phyloP scores from a whole-genome alignment of 2,113 vertebrate species.

The Melanostigma gelatinosum region DNA sequence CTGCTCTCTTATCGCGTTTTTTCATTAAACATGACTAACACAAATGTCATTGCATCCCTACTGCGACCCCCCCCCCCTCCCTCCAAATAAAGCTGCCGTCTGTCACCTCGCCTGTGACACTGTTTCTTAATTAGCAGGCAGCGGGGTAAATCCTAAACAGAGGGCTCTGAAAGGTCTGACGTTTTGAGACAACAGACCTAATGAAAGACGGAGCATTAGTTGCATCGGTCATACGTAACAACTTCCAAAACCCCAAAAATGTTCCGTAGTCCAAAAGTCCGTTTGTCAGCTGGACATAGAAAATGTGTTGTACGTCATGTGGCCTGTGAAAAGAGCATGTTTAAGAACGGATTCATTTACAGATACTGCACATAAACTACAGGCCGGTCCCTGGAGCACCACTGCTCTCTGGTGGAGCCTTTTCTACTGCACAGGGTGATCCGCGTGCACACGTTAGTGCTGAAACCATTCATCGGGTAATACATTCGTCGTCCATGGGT shows the following conservation, averaged over 20 bases:
- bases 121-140: conserved; percentile 38
- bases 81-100: conserved; percentile 5
- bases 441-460: not conserved
- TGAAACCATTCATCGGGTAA: not conserved
- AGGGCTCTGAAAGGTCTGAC: not conserved
- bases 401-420: conserved; percentile 66
- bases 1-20: not conserved
- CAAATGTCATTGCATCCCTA: not conserved
- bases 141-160: conserved; percentile 1
- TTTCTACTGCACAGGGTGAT: conserved; percentile 26
- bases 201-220: not conserved
- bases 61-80: not conserved
- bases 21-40: conserved; percentile 21
- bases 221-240: not conserved
- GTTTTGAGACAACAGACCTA: conserved; percentile 1
- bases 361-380: not conserved
- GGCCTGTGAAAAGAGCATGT: not conserved
- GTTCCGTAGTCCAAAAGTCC: not conserved
- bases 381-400: conserved; percentile 16
- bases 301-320: not conserved
- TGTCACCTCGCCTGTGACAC: conserved; percentile 18
- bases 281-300: not conserved
- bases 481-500: not conserved
- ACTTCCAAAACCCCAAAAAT: not conserved
- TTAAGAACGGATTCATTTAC: not conserved